Percentiles rank a stretch among this genome's conserved stretches.
Evolutionary conservation across 2,113 vertebrate species (phyloP).

Genomic region (Poecile atricapillus): DNA sequence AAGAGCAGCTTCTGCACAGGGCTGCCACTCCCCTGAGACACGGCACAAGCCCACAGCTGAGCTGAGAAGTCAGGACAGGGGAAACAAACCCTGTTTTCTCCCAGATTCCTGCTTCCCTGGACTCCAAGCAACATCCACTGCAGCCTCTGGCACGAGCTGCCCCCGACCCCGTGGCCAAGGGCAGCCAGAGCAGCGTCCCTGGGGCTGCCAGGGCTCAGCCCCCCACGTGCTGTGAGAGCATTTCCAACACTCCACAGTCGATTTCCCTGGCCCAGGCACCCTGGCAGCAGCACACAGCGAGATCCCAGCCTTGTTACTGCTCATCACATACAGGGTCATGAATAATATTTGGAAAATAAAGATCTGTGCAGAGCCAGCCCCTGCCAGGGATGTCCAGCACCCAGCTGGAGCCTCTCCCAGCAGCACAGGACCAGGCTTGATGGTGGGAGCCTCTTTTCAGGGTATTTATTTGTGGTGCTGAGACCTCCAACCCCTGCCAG

Average conservation of each 20-base stretch:
- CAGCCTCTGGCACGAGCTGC: not conserved
- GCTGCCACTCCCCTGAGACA: not conserved
- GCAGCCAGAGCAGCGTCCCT: not conserved
- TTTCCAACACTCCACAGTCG: not conserved
- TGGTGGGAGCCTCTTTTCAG: not conserved
- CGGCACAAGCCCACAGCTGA: not conserved
- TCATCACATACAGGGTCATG: not conserved
- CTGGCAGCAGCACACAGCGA: not conserved
- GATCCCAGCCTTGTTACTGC: not conserved
- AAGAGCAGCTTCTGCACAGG: not conserved
- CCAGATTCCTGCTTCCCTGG: not conserved
- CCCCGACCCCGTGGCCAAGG: not conserved
- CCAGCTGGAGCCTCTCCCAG: not conserved
- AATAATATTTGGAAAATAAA: not conserved
- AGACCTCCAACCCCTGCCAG: not conserved
- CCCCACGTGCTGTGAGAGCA: fast-evolving
- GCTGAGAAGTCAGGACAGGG: not conserved
- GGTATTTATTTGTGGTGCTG: not conserved
- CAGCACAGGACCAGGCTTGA: not conserved
- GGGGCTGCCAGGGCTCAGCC: not conserved
- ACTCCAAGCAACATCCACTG: not conserved
- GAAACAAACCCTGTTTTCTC: conserved; percentile 41
- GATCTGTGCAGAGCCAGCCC: not conserved
- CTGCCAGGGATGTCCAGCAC: not conserved
- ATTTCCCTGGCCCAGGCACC: not conserved